phyloP scores from a whole-genome alignment of 2,113 vertebrate genomes.

The Lophochroa leadbeateri region DNA sequence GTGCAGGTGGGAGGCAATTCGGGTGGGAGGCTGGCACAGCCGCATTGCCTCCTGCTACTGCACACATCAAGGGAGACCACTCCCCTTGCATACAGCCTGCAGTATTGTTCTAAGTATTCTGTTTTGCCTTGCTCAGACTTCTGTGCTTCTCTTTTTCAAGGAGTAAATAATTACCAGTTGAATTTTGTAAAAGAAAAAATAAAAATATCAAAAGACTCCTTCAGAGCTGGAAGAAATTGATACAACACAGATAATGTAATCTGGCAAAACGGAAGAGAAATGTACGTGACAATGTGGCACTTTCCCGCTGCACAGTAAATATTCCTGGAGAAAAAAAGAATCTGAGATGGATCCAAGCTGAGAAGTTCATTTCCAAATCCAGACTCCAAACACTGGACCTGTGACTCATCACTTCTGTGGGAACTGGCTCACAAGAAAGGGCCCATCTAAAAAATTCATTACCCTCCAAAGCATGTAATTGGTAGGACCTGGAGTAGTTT shows the following conservation, averaged over 20 bases:
- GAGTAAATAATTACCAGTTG: background rate
- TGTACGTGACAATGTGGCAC: background rate
- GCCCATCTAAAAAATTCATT: background rate
- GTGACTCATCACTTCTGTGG: slow-evolving; percentile 2
- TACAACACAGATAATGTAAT: background rate
- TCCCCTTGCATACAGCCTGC: background rate
- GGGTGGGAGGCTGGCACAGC: background rate
- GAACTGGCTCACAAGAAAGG: background rate
- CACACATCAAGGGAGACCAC: fast-evolving
- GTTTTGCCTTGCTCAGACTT: background rate
- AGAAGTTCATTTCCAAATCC: background rate
- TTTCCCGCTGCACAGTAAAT: background rate
- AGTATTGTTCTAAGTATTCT: background rate
- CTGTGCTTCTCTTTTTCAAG: background rate
- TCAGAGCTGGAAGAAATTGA: background rate
- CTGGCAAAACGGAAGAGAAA: background rate
- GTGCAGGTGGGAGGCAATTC: background rate
- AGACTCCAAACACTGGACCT: background rate
- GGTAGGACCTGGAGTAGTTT: background rate
- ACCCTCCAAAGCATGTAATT: background rate
- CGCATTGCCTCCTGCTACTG: background rate
- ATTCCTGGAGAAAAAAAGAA: background rate
- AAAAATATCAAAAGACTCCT: background rate
- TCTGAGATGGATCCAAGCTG: background rate
- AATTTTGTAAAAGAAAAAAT: background rate